Conservation (phyloP, 2,888 invertebrate species). For the Apotomis turbidana region DNA sequence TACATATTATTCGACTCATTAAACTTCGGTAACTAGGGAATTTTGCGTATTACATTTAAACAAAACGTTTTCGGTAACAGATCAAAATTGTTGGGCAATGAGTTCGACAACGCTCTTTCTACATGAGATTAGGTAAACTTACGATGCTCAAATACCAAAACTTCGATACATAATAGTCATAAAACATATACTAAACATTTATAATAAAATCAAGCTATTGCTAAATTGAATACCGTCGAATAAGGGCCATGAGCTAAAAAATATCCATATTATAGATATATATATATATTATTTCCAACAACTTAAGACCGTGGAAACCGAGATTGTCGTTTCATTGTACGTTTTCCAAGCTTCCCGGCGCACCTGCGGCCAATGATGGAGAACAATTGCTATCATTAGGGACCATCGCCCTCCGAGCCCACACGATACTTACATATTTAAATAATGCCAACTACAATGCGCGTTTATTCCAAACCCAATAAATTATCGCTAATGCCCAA, state of each 20-base stretch:
- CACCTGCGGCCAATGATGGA: slow-evolving; percentile 72
- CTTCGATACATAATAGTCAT: too few species aligned
- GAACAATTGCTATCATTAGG: slow-evolving; percentile 82
- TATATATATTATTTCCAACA: neutral
- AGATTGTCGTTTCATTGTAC: slow-evolving; percentile 9
- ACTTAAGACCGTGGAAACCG: neutral
- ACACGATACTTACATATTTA: slow-evolving; percentile 76
- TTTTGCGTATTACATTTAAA: neutral
- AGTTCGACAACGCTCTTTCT: too few species aligned
- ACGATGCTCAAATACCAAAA: too few species aligned
- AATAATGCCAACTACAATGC: slow-evolving; percentile 76
- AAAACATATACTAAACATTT: too few species aligned
- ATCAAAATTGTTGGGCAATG: too few species aligned
- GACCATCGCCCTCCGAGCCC: slow-evolving; percentile 70
- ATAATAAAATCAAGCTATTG: too few species aligned
- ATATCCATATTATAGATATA: too few species aligned
- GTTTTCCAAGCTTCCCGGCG: slow-evolving; percentile 39
- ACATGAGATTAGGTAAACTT: too few species aligned
- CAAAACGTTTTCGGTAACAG: neutral
- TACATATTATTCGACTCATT: neutral
- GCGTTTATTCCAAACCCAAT: slow-evolving; percentile 79
- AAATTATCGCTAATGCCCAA: slow-evolving; percentile 83
- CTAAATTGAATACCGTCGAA: too few species aligned
- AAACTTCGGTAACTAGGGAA: neutral
- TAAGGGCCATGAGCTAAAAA: too few species aligned